Percentiles rank a stretch among this genome's conserved stretches.
These are phyloP conservation scores for Propithecus coquereli DNA, from an alignment of 2,113 vertebrate genomes.

Conservation along the genomic window DNA sequence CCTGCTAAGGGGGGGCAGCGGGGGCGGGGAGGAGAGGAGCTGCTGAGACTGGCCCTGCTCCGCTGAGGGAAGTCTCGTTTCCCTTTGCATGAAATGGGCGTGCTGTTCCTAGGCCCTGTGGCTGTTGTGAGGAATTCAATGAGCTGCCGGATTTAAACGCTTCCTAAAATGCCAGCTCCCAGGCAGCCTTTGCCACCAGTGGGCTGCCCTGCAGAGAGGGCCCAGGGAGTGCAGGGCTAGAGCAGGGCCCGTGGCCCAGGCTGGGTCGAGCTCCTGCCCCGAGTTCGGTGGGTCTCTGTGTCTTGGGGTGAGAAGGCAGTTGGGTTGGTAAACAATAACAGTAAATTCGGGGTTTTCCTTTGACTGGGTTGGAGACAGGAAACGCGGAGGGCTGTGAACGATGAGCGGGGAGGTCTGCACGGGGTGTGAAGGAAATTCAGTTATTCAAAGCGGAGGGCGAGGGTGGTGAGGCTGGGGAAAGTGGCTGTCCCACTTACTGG, in stretches of 20 bases:
- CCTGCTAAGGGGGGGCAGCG: background rate
- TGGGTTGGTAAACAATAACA: slow-evolving; percentile 56
- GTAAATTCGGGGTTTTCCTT: slow-evolving; percentile 57
- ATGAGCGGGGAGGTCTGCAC: background rate
- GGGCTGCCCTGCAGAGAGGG: too few species aligned
- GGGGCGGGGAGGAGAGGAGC: background rate
- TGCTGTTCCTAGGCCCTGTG: background rate
- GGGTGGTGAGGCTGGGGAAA: slow-evolving; percentile 34
- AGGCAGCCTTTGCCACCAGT: background rate
- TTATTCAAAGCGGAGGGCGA: background rate
- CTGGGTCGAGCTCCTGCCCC: background rate
- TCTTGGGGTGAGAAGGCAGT: background rate
- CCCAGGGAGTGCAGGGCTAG: background rate
- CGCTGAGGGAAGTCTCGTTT: background rate
- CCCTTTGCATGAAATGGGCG: background rate
- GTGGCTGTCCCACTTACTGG: background rate
- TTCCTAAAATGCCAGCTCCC: background rate
- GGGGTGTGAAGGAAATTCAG: slow-evolving; percentile 46
- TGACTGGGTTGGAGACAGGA: slow-evolving; percentile 56
- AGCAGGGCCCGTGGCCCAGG: fast-evolving
- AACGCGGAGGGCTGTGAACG: background rate
- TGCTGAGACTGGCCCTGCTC: background rate
- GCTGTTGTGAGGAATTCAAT: background rate
- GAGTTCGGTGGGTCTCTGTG: background rate
- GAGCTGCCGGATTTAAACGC: background rate